Evolutionary conservation across 37 sponge, comb jelly and placozoan species (phyloP), one percentile per base, ranked within the genome.

Genomic region (Aplysina aerophoba): DNA sequence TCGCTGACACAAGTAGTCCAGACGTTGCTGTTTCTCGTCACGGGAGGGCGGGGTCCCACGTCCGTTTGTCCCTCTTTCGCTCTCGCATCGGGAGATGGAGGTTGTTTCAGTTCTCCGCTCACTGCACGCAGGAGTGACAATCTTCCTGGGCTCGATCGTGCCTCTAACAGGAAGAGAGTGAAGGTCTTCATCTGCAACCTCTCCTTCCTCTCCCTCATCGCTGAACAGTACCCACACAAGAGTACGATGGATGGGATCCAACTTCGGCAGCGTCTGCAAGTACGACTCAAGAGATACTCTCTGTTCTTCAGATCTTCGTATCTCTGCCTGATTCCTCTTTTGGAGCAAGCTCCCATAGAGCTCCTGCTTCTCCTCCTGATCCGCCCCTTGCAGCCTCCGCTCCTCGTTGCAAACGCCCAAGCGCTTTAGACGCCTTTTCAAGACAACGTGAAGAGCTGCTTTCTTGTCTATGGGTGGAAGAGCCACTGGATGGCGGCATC

Each of bases 41-140:
- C 30, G 40, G 1, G 66, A 39, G 8, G 85, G 87, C 5, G 93
- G 93, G 15, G 90, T 93, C 50, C 90, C 90, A 35, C 90, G 78
- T 21, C 90, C 90, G 39, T 80, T 75, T 30, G 93, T 93, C 6
- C 93, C 93, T 31, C 93, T 55, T 15, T 50, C 93, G 55, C 87
- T 87, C 82, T 89, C 93, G 35, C 81, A 93, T n/a, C 83, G 82
- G 0, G 93, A 93, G 3, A 92, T 4, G 0, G 89, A 85, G 11
- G 87, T 84, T 21, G 50, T 77, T 19, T 65, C 80, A 22, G 75
- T 62, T 27, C 22, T 73, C 0, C 25, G 81, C 11, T 44, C 27
- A 15, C 28, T 50, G 34, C 25, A 33, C 1, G 69, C 53, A 8
- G 25, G 59, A 21, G 90, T 81, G 55, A 15, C 39, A 21, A 69